These are phyloP conservation scores for Oreotrochilus melanogaster DNA, from an alignment of 2,113 vertebrate species.

Conservation along the genomic window DNA sequence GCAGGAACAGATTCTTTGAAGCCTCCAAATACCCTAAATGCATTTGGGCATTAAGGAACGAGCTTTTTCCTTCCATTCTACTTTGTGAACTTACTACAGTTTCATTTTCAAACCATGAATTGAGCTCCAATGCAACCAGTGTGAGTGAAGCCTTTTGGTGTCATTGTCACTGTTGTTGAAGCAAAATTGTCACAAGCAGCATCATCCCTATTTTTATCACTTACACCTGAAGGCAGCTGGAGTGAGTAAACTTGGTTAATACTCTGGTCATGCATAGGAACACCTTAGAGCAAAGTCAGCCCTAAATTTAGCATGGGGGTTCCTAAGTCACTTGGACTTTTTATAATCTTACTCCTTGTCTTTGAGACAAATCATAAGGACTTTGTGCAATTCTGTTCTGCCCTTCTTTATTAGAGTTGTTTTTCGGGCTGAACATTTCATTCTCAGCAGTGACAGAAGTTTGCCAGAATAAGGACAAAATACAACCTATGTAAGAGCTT, in stretches of 20 bases:
- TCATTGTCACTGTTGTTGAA: background rate
- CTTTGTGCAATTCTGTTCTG: background rate
- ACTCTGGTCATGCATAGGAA: background rate
- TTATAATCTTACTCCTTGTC: background rate
- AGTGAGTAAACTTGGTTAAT: background rate
- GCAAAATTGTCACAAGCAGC: background rate
- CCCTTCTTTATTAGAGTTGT: background rate
- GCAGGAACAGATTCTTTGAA: background rate
- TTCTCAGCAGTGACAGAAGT: background rate
- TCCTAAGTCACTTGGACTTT: background rate
- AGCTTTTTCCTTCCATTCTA: slow-evolving; percentile 15
- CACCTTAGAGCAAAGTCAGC: background rate
- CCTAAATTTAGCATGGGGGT: background rate
- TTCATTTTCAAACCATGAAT: slow-evolving; percentile 26
- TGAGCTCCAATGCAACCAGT: background rate
- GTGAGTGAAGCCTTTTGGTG: background rate
- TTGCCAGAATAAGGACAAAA: background rate
- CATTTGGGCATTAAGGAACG: background rate
- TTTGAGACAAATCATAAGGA: background rate
- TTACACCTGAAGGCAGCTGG: background rate
- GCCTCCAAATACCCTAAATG: background rate
- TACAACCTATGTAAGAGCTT: background rate
- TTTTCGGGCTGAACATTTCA: background rate
- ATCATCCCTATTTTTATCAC: background rate
- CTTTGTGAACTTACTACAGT: background rate